Conservation (phyloP, 2,888 invertebrate species). For the Cephus nigrinus region DNA sequence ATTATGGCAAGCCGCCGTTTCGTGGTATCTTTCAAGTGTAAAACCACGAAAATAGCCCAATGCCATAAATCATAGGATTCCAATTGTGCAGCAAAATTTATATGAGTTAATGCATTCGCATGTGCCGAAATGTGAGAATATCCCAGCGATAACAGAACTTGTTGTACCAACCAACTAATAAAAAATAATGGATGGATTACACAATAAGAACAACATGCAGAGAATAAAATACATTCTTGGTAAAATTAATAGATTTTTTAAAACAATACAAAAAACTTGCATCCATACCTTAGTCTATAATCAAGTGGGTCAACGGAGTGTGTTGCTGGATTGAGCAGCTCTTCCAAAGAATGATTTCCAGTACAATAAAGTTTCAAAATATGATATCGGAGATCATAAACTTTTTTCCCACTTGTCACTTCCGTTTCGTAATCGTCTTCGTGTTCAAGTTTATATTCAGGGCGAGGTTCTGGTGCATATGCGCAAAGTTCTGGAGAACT, state of each 20-base stretch:
- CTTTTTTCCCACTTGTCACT: slow-evolving; percentile 43
- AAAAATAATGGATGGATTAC: neutral
- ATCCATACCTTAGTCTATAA: slow-evolving; percentile 78
- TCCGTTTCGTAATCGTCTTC: slow-evolving; percentile 51
- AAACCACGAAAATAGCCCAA: slow-evolving; percentile 84
- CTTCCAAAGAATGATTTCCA: slow-evolving; percentile 74
- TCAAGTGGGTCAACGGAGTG: slow-evolving; percentile 86
- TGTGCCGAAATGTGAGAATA: slow-evolving; percentile 74
- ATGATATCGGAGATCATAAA: slow-evolving; percentile 83
- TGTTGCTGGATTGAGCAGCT: slow-evolving; percentile 78
- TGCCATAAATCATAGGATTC: slow-evolving; percentile 88
- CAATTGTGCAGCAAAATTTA: slow-evolving; percentile 83
- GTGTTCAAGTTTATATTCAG: slow-evolving; percentile 58
- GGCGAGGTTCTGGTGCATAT: slow-evolving; percentile 60
- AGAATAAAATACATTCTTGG: neutral
- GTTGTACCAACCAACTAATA: slow-evolving; percentile 79
- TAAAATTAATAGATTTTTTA: too few relatives aligned
- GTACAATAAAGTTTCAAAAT: slow-evolving; percentile 81
- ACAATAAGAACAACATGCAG: neutral
- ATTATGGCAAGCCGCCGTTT: slow-evolving; percentile 75
- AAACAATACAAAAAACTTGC: neutral
- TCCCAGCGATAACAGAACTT: slow-evolving; percentile 75
- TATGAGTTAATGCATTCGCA: slow-evolving; percentile 72
- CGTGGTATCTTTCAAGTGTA: slow-evolving; percentile 73
- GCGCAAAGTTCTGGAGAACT: slow-evolving; percentile 58